Evolutionary conservation across 2,113 vertebrate species (phyloP).

Genomic region (Ctenomys sociabilis): DNA sequence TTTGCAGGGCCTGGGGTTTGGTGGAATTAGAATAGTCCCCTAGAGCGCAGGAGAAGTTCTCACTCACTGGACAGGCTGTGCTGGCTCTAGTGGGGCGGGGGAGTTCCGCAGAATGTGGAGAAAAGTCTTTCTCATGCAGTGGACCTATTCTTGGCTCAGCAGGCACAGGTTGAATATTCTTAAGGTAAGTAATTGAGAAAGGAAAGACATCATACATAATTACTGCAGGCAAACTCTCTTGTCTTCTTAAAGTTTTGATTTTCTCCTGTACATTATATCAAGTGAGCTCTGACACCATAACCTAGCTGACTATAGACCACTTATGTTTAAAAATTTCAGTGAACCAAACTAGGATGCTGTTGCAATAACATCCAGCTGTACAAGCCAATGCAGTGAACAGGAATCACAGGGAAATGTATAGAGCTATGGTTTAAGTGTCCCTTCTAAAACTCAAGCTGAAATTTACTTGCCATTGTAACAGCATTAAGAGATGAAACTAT

Average conservation of each 20-base stretch:
- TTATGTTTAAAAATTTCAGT: not conserved
- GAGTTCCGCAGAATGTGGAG: too few relatives aligned
- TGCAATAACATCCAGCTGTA: not conserved
- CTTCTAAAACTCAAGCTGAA: not conserved
- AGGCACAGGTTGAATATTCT: too few relatives aligned
- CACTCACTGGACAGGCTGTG: too few relatives aligned
- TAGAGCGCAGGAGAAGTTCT: too few relatives aligned
- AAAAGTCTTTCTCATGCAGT: too few relatives aligned
- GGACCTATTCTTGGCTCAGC: too few relatives aligned
- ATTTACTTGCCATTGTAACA: not conserved
- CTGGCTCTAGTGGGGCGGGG: too few relatives aligned
- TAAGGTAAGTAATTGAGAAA: not conserved
- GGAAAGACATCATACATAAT: not conserved
- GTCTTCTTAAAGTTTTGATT: not conserved
- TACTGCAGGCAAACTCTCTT: not conserved
- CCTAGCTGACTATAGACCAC: not conserved
- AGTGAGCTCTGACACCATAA: not conserved
- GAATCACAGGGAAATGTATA: not conserved
- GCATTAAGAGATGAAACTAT: not conserved
- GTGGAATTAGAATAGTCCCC: too few relatives aligned
- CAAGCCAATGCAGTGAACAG: not conserved
- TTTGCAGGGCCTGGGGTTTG: too few relatives aligned
- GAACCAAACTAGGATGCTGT: not conserved
- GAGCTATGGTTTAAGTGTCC: not conserved
- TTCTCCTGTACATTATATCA: not conserved